Base-by-base conservation (phyloP, 2,797 vertebrate species). In the Holocentrus rufus region DNA sequence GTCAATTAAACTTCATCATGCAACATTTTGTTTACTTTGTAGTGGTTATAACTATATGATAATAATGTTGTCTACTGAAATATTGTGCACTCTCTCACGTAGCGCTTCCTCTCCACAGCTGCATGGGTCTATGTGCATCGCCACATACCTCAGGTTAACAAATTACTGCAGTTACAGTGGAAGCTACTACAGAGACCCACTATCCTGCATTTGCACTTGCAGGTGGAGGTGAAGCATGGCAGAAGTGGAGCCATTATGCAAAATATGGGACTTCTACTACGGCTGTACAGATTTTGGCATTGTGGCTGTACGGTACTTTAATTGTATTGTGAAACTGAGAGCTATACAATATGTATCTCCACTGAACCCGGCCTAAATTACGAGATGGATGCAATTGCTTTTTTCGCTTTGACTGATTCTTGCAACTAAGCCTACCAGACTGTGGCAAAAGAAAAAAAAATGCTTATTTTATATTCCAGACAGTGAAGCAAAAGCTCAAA, bases 301-400 rank as follows among this genome's bases (percentile, higher is more conserved):
- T 53, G 52, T 9, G 23, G 15, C 44, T 14, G 44, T 17, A 46
- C 15, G 15, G 53, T 25, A 5, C 53, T 25, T 14, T 54, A 27
- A 27, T 27, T 14, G 23, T 27, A 27, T 54, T 36, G 8, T 20
- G 3, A 13, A 69, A 46, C 47, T 34, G 31, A n/a, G n/a, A 9
- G 47, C 7, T n/a, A 42, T 31, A 20, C 7, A 30, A 5, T 14
- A 15, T 42, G 23, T 5, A 60, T 27, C 34, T 22, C 18, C n/a
- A 60, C 58, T 20, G 10, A 22, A 7, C 36, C 20, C 18, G 17
- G 46, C 17, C 64, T 75, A 30, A 49, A 27, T 59, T 20, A 49
- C 46, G 56, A 61, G 81, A 87, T 52, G 39, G 46, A 77, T 72
- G 63, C 46, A 86, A 61, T 78, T 64, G 76, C 71, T 52, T 66